Conservation (phyloP, 2,888 invertebrate species). For the Acholoe squamosa region DNA sequence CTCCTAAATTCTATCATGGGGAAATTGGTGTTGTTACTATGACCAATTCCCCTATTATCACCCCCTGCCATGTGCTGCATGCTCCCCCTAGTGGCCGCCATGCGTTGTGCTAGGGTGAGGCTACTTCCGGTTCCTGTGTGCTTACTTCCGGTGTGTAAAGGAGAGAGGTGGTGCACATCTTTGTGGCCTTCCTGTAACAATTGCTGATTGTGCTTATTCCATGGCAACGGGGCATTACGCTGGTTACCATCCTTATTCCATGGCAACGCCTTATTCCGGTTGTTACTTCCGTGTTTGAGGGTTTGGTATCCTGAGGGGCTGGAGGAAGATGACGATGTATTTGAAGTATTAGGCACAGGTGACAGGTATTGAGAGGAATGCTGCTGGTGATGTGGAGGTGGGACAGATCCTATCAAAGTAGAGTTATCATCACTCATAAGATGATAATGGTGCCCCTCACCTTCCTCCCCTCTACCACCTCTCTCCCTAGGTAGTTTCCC, state of each 20-base stretch:
- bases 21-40: not conserved
- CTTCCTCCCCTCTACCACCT: not conserved
- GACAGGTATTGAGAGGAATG: not conserved
- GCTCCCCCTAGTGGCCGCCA: not conserved
- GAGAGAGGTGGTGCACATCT: not conserved
- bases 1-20: slow-evolving; percentile 15
- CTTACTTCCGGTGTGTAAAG: not conserved
- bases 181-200: not conserved
- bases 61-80: too few relatives aligned
- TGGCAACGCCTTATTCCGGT: not conserved
- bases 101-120: not conserved
- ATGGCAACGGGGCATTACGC: not conserved
- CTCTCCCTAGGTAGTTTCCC: not conserved
- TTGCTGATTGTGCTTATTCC: not conserved
- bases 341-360: not conserved
- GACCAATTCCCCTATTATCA: not conserved
- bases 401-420: not conserved
- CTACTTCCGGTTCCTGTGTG: not conserved
- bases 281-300: not conserved
- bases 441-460: not conserved
- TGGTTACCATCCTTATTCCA: not conserved
- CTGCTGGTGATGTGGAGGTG: not conserved
- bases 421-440: not conserved
- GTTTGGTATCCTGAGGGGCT: not conserved
- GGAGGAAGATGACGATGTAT: not conserved